Base-by-base conservation (phyloP, 1,140 invertebrate species). In the Cydia amplana region DNA sequence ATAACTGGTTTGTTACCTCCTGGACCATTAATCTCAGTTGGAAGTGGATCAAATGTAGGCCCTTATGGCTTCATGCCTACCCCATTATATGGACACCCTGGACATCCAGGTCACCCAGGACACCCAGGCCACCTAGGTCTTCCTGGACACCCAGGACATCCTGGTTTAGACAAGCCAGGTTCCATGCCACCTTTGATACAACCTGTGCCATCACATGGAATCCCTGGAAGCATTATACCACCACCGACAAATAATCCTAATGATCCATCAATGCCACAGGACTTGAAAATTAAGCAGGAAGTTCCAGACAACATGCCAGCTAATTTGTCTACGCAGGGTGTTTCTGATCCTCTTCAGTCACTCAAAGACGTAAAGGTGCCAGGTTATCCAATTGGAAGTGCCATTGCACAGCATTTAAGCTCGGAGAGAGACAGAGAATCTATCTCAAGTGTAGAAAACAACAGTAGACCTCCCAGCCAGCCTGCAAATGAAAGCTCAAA, bases 331-430 rank as follows among this genome's bases (percentile, higher is more conserved):
- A 93, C 94, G 74, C 94, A 94, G 64, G 93, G 93, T 51, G 90
- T 94, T 16, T 87, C 94, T 9, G 96, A 97, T 93, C 96, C 96
- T 5, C 82, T 97, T 51, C 96, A 97, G 82, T 96, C 96, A 80
- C 87, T 97, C 2, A 96, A 96, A 83, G 96, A 97, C 86, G 96
- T 97, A 0, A 97, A 97, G 93, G 96, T 97, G 4, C 96, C 96
- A 49, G 96, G 96, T 14, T 97, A 96, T 83, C 93, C 93, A 46
- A 90, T 92, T 78, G 91, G 91, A 75, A 93, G 90, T 88, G 85
- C 91, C 46, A 91, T 93, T 82, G 89, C 91, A 75, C 91, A 92
- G 77, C 90, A 93, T 82, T 83, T 91, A 74, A 91, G 84, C 75
- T 87, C 90, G 20, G 91, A 93, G 81, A 85, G 91, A 78, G 91